phyloP scores from a whole-genome alignment of 92 coral and sea anemone species.

The Paramuricea clavata region DNA sequence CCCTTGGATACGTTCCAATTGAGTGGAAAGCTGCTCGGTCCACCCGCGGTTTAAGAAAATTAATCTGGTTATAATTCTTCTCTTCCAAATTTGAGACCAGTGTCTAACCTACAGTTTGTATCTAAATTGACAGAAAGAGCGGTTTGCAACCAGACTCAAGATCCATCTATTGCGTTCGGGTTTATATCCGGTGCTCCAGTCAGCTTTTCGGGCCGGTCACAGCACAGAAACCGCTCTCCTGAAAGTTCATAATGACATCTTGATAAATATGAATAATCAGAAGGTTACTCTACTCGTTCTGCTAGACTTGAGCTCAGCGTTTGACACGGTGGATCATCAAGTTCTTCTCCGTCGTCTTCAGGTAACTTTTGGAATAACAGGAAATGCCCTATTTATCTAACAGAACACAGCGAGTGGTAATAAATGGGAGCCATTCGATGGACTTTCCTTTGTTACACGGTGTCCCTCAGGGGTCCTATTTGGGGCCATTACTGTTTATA shows the following conservation, averaged over 20 bases:
- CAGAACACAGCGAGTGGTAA: constrained; percentile 34
- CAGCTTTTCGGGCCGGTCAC: constrained; percentile 12
- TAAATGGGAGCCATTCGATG: no score
- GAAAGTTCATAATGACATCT: no score
- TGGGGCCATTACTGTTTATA: no score
- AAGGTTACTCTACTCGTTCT: constrained; percentile 57
- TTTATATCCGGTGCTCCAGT: constrained; percentile 22
- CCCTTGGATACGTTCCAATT: no score
- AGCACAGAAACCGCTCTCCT: constrained; percentile 21
- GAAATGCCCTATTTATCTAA: constrained; percentile 53
- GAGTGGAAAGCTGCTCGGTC: constrained; percentile 48
- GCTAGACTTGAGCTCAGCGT: constrained; percentile 57
- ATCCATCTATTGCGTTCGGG: constrained; percentile 1
- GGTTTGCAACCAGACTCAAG: constrained; percentile 25
- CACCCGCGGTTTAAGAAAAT: constrained; percentile 44
- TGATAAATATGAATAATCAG: no score
- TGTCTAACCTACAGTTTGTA: no score
- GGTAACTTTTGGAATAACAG: no score
- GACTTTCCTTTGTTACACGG: no score
- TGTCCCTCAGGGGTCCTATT: no score
- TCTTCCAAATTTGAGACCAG: constrained; percentile 51
- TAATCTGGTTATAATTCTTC: constrained; percentile 37
- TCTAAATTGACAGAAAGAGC: constrained; percentile 40
- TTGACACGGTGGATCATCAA: no score
- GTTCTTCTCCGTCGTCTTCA: constrained; percentile 42